Base-by-base conservation (phyloP, 1,140 invertebrate genomes). In the Bombus sibiricus region DNA sequence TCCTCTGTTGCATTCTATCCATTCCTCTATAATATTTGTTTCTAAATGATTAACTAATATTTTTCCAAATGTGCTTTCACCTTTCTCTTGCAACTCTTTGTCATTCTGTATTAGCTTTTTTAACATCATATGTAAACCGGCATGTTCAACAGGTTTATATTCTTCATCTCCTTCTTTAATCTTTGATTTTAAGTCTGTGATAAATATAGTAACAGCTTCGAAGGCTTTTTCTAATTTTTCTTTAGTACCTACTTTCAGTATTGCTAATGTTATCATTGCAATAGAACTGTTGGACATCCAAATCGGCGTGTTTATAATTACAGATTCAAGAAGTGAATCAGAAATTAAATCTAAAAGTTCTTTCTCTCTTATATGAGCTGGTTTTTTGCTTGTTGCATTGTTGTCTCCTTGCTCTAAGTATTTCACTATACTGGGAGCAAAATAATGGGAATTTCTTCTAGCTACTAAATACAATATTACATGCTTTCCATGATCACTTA, bases 391-490 rank as follows among this genome's bases (percentile, higher is more conserved):
- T 18, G 94, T 95, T n/a, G 96, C 96, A 85, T 96, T 97, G 12
- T 95, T 94, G 87, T 98, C 96, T 1, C 98, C 98, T 86, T 96
- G 94, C 85, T 97, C 96, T 3, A 99, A 95, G 87, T 97, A 96
- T 34, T 96, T 96, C 0, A 98, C 96, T 18, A 97, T 96, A 39
- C 93, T 93, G 0, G 98, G 97, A 95, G 98, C 97, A 91, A 98
- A 98, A 89, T 97, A 97, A 69, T 95, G 95, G 1, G 96, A 95
- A 90, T 98, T 97, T 68, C 97, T 97, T 18, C 98, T 97, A 69
- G 97, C 97, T 12, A 99, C 96, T 25, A 99, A 94, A 96, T 99
- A 99, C 39, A 98, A 95, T 57, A 99, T 93, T 3, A 97, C 97
- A 94, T 96, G 96, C 81, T 96, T 96, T 9, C 97, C 97, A 94